These are phyloP conservation scores for Cyclura pinguis DNA, from an alignment of 2,797 vertebrate genomes.

Conservation along the genomic window DNA sequence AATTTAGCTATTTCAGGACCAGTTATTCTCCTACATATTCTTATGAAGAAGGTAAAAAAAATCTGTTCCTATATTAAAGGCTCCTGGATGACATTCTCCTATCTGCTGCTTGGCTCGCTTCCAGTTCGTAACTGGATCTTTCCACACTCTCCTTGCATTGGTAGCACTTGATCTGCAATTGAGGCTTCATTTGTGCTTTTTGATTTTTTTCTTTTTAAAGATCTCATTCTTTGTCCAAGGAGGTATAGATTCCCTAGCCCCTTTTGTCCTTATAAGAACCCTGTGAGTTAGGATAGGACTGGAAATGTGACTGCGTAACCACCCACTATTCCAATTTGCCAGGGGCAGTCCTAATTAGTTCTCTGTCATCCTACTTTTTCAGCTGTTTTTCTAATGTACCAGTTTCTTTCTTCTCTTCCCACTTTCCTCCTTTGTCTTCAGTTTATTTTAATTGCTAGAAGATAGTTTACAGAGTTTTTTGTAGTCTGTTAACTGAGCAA, in stretches of 20 bases:
- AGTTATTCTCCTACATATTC: not conserved
- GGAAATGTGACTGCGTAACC: not conserved
- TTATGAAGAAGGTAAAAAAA: not conserved
- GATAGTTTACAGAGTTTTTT: no score
- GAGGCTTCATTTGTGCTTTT: not conserved
- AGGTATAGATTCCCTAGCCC: not conserved
- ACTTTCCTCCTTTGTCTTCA: no score
- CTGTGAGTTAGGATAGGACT: not conserved
- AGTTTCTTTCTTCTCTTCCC: no score
- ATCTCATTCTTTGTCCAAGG: not conserved
- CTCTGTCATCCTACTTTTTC: no score
- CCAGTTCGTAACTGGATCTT: not conserved
- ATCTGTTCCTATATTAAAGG: not conserved
- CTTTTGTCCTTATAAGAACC: not conserved
- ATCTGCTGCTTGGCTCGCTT: not conserved
- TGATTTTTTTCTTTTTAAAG: not conserved
- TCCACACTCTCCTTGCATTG: not conserved
- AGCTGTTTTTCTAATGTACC: no score
- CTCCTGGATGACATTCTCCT: not conserved
- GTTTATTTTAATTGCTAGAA: no score
- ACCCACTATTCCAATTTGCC: no score
- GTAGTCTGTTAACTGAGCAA: no score
- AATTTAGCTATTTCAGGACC: not conserved
- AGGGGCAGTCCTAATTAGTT: no score
- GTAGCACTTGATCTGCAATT: not conserved